These are phyloP conservation scores for Petromus typicus DNA, from an alignment of 2,113 vertebrate genomes.

Conservation along the genomic window DNA sequence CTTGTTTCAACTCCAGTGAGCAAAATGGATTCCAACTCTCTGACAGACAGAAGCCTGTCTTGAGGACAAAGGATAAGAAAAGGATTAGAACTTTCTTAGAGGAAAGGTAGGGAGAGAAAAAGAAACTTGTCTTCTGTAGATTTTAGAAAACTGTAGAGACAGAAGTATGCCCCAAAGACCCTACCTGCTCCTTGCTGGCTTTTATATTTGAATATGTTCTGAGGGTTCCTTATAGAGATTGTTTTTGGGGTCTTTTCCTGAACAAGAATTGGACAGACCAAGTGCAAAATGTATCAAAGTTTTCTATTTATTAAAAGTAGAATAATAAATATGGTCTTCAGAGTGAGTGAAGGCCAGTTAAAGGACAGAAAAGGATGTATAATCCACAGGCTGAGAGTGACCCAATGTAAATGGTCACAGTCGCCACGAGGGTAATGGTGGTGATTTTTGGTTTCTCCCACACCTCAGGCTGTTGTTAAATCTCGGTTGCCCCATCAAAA, in stretches of 20 bases:
- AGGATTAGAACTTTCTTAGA: no score
- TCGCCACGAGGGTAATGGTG: background rate
- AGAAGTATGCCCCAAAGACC: no score
- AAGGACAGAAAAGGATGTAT: background rate
- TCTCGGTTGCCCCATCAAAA: background rate
- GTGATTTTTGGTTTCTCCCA: background rate
- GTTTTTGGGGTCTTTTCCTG: background rate
- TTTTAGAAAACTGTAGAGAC: no score
- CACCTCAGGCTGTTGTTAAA: background rate
- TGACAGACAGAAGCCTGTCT: no score
- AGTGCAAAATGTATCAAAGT: background rate
- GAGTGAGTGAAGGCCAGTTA: background rate
- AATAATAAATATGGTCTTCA: background rate
- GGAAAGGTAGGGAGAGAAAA: no score
- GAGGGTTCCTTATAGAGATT: background rate
- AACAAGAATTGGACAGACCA: background rate
- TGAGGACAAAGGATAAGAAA: no score
- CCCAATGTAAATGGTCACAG: background rate
- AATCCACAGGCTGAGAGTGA: background rate
- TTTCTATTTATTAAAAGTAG: background rate
- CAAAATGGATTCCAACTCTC: no score
- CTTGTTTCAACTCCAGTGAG: no score
- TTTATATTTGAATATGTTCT: no score
- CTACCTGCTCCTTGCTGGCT: no score
- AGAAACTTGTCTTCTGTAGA: no score